Base-by-base conservation (phyloP, 1,140 invertebrate genomes). In the Drosophila leontia region DNA sequence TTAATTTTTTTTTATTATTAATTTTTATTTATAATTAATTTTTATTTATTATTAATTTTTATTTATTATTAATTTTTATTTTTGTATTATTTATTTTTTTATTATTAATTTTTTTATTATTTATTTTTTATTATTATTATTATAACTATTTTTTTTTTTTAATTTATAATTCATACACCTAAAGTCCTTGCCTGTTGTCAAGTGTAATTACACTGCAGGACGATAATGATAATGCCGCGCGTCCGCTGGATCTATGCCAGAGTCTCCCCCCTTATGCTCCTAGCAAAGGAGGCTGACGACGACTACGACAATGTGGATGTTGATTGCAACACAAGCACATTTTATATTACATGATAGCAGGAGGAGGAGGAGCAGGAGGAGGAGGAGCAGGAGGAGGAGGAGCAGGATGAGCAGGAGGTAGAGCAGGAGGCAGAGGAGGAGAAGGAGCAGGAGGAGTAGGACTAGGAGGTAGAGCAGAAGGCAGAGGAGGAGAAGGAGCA, bases 261-360 rank as follows among this genome's bases (percentile, higher is more conserved):
- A 48, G 44, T 32, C 37, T 23, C 35, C 45, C 45, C 35, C 47
- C 26, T 29, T 8, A 12, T 17, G 29, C 50, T 51, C 50, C 50
- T 7, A 17, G 50, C 32, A 13, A 7, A 29, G 48, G 26, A 50
- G 47, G 2, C 26, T 37, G 72, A 42, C 56, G 41, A 64, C 60
- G 60, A 65, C 74, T 41, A 78, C 50, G 57, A 78, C 76, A 78
- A 78, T 78, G 75, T 71, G 34, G 39, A 78, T 69, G 74, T 69
- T 78, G 76, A 78, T 78, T 78, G 76, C 76, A 71, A 64, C 76
- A 75, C 75, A 71, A 64, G 75, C 42, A 51, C 75, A 78, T 70
- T 70, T 78, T 78, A 68, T 75, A 75, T 75, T 77, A 77, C 57
- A 60, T 44, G 75, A 76, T 76, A 65, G 71, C 55, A 60, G 55